A percentile compares a stretch with the other conserved stretches of the same genome.
These are phyloP conservation scores for Sinocyclocheilus anshuiensis DNA, from an alignment of 2,113 vertebrate species.

Conservation along the genomic window DNA sequence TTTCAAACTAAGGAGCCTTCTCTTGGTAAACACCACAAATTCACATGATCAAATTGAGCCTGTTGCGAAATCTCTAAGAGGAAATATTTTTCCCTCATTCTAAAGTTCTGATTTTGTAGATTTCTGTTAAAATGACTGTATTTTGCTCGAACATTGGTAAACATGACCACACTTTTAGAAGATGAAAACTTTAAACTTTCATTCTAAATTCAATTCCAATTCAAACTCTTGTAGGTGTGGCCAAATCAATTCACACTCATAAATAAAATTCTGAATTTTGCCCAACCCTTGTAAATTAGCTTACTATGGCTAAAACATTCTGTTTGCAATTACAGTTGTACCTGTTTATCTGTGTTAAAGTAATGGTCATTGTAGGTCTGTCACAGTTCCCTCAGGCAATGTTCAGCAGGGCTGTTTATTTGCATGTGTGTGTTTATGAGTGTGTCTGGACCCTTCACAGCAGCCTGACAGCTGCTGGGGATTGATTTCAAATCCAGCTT, in stretches of 20 bases:
- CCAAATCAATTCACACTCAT: not conserved
- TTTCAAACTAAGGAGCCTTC: no score
- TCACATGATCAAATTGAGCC: no score
- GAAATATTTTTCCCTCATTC: not conserved
- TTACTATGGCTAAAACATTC: constrained; percentile 39
- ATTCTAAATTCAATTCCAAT: no score
- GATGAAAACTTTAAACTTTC: not conserved
- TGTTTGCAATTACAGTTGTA: constrained; percentile 54
- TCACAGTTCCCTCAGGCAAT: constrained; percentile 45
- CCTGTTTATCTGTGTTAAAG: constrained; percentile 56
- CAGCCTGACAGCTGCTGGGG: constrained; percentile 65
- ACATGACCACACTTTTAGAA: not conserved
- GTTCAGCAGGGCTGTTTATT: constrained; percentile 29
- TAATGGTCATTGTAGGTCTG: constrained; percentile 50
- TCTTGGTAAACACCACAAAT: no score
- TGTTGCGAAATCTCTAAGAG: not conserved
- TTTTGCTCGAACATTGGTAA: not conserved
- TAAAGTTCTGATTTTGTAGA: not conserved
- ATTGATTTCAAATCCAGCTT: constrained; percentile 59
- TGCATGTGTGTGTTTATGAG: constrained; percentile 55
- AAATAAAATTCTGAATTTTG: not conserved
- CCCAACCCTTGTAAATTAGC: not conserved
- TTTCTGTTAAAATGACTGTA: not conserved
- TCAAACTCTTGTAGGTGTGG: not conserved
- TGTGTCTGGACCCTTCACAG: constrained; percentile 58